Evolutionary conservation across 2,113 vertebrate genomes (phyloP).

Genomic region (pig (Sus scrofa)): T2T-Sscrofa CM000819.6:17069001-17069500

Average conservation of each 20-base stretch:
- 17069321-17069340: background rate
- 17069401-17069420: background rate
- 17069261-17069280: background rate
- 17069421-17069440: background rate
- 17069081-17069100: background rate
- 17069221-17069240: background rate
- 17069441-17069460: background rate
- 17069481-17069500: background rate
- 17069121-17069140: background rate
- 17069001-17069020: constrained; percentile 3
- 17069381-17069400: background rate
- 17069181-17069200: background rate
- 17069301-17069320: background rate
- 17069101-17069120: background rate
- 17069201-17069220: background rate
- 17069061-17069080: background rate
- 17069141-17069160: background rate
- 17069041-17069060: background rate
- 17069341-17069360: background rate
- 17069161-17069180: background rate
- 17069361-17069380: background rate
- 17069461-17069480: background rate
- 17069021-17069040: background rate
- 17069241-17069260: background rate
- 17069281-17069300: background rate